Conservation (phyloP, 1,140 invertebrate genomes). For the Drosophila busckii region DNA sequence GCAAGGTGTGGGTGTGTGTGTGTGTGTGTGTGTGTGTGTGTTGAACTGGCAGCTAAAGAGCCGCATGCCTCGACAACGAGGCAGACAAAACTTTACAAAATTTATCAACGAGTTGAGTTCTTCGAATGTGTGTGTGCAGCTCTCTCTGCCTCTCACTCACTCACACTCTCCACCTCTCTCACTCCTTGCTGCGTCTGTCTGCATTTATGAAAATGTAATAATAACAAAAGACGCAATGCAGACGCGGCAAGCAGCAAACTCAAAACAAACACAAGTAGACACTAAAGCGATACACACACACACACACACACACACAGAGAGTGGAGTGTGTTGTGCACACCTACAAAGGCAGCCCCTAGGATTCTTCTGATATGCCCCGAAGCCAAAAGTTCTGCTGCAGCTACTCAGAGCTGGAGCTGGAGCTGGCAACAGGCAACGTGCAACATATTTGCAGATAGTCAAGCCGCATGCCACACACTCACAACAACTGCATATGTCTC, state of each 20-base stretch:
- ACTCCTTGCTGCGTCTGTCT: too few species aligned
- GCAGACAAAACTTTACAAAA: conserved; percentile 72
- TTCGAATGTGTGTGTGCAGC: conserved; percentile 1
- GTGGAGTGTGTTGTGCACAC: too few species aligned
- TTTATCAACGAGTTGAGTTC: conserved; percentile 57
- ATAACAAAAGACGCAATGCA: conserved; percentile 75
- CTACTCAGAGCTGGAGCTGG: neutral
- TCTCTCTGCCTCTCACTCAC: too few species aligned
- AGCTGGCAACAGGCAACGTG: conserved; percentile 11
- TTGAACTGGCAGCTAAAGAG: conserved; percentile 52
- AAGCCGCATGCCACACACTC: conserved; percentile 18
- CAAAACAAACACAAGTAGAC: conserved; percentile 35
- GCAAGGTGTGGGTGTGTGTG: neutral
- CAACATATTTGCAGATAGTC: conserved; percentile 43
- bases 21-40: neutral
- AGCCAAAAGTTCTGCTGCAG: too few species aligned
- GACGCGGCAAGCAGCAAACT: conserved; percentile 48
- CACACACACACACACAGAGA: too few species aligned
- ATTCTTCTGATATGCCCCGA: too few species aligned
- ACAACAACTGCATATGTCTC: neutral
- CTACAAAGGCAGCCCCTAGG: too few species aligned
- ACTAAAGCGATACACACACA: conserved; percentile 3
- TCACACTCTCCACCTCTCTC: too few species aligned
- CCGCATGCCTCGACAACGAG: conserved; percentile 49
- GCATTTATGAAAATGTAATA: conserved; percentile 77